Evolutionary conservation across 1,140 invertebrate genomes (phyloP).

Genomic region (Camponotus floridanus): DNA sequence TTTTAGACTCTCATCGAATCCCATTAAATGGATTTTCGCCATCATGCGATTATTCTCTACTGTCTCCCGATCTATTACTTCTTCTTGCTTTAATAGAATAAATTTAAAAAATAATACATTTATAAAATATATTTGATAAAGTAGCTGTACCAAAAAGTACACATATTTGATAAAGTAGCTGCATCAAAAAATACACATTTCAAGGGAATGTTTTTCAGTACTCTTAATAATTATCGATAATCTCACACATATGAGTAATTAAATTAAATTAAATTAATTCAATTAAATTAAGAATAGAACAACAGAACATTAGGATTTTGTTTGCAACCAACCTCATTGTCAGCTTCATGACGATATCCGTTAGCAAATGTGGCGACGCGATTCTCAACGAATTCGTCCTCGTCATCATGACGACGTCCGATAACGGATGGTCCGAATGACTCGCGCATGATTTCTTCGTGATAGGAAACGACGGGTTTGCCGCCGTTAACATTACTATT

Average conservation of each 20-base stretch:
- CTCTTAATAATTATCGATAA: background rate
- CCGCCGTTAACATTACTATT: constrained; percentile 82
- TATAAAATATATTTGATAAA: background rate
- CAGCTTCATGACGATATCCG: constrained; percentile 70
- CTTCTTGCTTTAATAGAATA: constrained; percentile 58
- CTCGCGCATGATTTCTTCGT: constrained; percentile 78
- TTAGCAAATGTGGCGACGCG: constrained; percentile 73
- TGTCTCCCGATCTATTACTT: constrained; percentile 73
- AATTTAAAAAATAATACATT: background rate
- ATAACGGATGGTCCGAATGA: constrained; percentile 59
- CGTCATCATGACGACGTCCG: constrained; percentile 48
- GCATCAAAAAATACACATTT: background rate
- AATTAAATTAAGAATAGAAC: background rate
- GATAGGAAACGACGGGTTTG: constrained; percentile 81
- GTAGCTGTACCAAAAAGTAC: background rate
- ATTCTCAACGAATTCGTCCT: constrained; percentile 71
- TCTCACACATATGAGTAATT: background rate
- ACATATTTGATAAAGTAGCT: background rate
- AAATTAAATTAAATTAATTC: no score
- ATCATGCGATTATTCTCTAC: constrained; percentile 78
- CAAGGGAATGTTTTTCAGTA: background rate
- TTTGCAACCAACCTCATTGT: constrained; percentile 69
- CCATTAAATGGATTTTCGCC: constrained; percentile 78
- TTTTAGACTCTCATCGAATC: constrained; percentile 77
- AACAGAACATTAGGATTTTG: background rate